Evolutionary conservation across 2,888 invertebrate species (phyloP), one percentile per base, ranked within the genome.

Genomic region (Coecobrya sp.): DNA sequence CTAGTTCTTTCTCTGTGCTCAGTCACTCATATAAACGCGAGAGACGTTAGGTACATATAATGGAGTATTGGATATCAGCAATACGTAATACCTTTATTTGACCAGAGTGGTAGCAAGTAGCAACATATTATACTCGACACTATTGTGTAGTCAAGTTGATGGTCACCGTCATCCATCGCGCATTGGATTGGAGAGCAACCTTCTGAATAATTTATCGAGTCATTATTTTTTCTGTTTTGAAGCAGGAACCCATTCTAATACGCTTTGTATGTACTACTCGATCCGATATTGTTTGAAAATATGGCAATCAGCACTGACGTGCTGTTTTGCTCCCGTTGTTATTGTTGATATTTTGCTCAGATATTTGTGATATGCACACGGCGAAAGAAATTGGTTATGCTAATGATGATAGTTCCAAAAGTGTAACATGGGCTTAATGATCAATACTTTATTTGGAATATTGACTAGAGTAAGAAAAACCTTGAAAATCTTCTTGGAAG

Each of bases 101-200:
- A 16, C 52, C 52, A 52, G 36, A 36, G 19, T 16, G 27, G 65
- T 19, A 65, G 65, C 10, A n/a, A 65, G 70, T 5, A 27, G 27
- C 30, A 4, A 13, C 27, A n/a, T 10, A 65, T 3, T 16, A 19
- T 65, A 25, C 22, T 65, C 1, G 1, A 10, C 22, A 19, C 27
- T 36, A 36, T 19, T 11, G 22, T 11, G 16, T 22, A 59, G 22
- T 22, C 59, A 59, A 70, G 27, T 70, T 70, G 70, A 70, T 30
- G 70, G 70, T 70, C 70, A 70, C 30, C 30, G 22, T 59, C 52
- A 52, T 52, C 36, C 36, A 36, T 36, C 36, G 36, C 52, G 52
- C 11, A 52, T 11, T 16, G 52, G 19, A 52, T 11, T 16, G 52
- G 19, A 22, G 5, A 52, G 52, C 52, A 10, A 52, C 1, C 52